A percentile compares a stretch with the other conserved stretches of the same genome.
Conservation (phyloP, 2,113 vertebrate species). For the Dicrurus megarhynchus region DNA sequence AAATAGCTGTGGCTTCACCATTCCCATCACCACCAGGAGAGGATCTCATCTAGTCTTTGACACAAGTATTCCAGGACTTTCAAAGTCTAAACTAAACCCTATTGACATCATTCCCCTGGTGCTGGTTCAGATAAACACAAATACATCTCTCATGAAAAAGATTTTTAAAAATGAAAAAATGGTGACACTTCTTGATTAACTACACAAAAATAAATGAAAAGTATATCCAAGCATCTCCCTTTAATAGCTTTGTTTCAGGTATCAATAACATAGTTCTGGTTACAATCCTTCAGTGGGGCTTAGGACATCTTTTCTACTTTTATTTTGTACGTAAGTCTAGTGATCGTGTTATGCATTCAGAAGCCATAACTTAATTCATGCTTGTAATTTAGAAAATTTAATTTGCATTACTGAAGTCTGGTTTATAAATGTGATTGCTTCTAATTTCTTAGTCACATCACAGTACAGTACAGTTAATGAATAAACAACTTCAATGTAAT, state of each 20-base stretch:
- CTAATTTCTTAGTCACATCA: not conserved
- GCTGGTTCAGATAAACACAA: not conserved
- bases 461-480: not conserved
- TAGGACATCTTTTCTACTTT: not conserved
- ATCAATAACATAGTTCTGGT: not conserved
- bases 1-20: not conserved
- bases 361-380: not conserved
- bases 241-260: not conserved
- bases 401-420: not conserved
- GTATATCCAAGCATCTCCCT: not conserved
- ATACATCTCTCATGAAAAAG: not conserved
- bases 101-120: not conserved
- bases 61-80: not conserved
- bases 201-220: not conserved
- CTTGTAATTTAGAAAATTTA: not conserved
- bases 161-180: not conserved
- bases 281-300: not conserved
- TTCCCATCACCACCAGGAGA: not conserved
- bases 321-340: not conserved
- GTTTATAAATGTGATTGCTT: not conserved
- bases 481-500: not conserved
- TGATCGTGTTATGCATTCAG: not conserved
- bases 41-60: not conserved
- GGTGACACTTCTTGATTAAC: not conserved
- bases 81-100: not conserved